A percentile compares a stretch with the other conserved stretches of the same genome.
Conservation (phyloP, 2,797 vertebrate species). For the Geotrypetes seraphini region DNA sequence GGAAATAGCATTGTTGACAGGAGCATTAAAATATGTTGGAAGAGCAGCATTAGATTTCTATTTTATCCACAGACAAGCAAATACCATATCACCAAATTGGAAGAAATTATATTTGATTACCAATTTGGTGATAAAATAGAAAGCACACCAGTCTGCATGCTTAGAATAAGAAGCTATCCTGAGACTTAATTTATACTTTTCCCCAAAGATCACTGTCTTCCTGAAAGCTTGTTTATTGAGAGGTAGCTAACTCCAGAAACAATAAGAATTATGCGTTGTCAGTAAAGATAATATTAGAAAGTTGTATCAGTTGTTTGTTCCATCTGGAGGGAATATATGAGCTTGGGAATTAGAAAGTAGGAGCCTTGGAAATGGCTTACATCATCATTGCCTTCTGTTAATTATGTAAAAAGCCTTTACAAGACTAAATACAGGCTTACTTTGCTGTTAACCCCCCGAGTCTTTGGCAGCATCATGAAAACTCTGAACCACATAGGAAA, state of each 20-base stretch:
- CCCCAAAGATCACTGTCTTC: conserved; percentile 34
- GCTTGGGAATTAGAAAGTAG: conserved; percentile 14
- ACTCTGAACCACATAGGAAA: not conserved
- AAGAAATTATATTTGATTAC: conserved; percentile 41
- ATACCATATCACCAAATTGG: too few species aligned
- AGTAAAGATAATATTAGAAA: conserved; percentile 30
- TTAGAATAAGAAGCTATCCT: conserved; percentile 30
- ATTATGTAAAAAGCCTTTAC: not conserved
- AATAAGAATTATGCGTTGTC: conserved; percentile 24
- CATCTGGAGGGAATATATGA: conserved; percentile 11
- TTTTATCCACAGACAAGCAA: conserved; percentile 34
- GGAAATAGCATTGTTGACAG: conserved; percentile 55
- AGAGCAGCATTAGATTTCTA: conserved; percentile 41
- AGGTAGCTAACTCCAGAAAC: conserved; percentile 31
- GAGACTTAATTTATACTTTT: conserved; percentile 28
- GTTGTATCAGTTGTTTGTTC: conserved; percentile 17
- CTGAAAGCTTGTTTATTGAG: conserved; percentile 33
- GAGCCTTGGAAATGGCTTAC: conserved; percentile 5
- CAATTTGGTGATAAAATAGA: conserved; percentile 36
- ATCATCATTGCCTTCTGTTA: not conserved
- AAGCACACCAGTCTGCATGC: too few species aligned
- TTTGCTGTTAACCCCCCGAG: not conserved
- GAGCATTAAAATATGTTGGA: conserved; percentile 53
- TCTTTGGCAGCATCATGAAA: not conserved
- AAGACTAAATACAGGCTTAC: not conserved